Base-by-base conservation (phyloP, 2,888 invertebrate species). In the Meandrusa payeni region DNA sequence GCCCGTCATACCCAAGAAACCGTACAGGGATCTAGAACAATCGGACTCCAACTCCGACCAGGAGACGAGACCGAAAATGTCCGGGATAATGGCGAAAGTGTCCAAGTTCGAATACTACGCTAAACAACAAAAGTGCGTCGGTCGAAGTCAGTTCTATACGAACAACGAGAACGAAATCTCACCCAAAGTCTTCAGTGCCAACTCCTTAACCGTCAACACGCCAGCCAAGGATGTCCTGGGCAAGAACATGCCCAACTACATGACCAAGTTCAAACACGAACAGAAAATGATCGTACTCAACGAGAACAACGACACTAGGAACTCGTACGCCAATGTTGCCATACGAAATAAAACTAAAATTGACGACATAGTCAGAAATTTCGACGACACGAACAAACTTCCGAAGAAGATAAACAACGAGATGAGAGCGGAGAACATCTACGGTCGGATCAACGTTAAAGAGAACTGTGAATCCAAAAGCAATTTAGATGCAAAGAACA, bases 141-240 rank as follows among this genome's bases (percentile, higher is more conserved):
- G 86, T 0, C 47, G 81, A 28, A 85, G 82, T 42, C 86, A 87
- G 19, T 87, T 87, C 20, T 87, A 77, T 55, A 86, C 80, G 24
- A 63, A 69, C 28, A 76, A 73, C 39, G 85, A 83, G 48, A 76
- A 76, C 1, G 86, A 86, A 54, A 87, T 87, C 13, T 87, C 93
- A 0, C 95, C 95, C 0, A 95, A 95, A 81, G 95, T 95, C 0
- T 95, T 95, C 57, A 92, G 93, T 11, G 90, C 94, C 0, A 94
- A 94, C 61, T 91, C 93, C 3, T 73, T 94, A 4, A 95, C 95
- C 0, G 93, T 94, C 0, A 95, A 93, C 54, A 94, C 94, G 2
- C 95, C 95, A 0, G 95, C 95, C 0, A 94, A 93, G 72, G 94
- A 94, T 55, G 95, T 95, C 0, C 73, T 95, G 19, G 94, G 94